These are phyloP conservation scores for Cosmopolites sordidus DNA, from an alignment of 2,888 invertebrate species.

Conservation along the genomic window DNA sequence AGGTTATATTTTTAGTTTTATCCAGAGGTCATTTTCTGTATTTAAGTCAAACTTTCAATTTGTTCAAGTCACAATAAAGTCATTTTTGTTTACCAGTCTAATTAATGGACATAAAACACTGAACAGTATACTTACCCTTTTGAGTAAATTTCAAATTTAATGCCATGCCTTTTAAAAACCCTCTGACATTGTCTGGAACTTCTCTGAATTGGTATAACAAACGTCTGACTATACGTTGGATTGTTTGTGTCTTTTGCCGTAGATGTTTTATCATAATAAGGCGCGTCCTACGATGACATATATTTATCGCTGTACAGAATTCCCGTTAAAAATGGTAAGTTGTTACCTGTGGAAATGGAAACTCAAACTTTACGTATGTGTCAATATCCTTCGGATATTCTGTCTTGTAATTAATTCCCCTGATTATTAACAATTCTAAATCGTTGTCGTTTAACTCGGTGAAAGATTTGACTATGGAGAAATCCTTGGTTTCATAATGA, in stretches of 20 bases:
- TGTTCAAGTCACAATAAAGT: no score
- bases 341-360: constrained; percentile 85
- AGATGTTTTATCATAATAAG: constrained; percentile 69
- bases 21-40: no score
- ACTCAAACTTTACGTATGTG: constrained; percentile 89
- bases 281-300: constrained; percentile 57
- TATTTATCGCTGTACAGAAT: not conserved
- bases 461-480: constrained; percentile 88
- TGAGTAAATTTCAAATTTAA: constrained; percentile 89
- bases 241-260: constrained; percentile 81
- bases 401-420: constrained; percentile 84
- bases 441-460: constrained; percentile 92
- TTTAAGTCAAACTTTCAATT: no score
- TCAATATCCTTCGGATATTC: constrained; percentile 82
- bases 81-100: no score
- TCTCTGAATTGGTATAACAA: constrained; percentile 75
- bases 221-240: constrained; percentile 82
- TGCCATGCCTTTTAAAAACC: constrained; percentile 80
- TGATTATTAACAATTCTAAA: constrained; percentile 77
- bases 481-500: constrained; percentile 86
- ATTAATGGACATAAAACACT: no score
- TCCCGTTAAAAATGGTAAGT: no score
- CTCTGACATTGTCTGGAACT: constrained; percentile 75
- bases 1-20: no score
- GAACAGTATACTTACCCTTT: constrained; percentile 70